Conservation (phyloP, 2,888 invertebrate genomes). For the Callyntrura guangdongensis region DNA sequence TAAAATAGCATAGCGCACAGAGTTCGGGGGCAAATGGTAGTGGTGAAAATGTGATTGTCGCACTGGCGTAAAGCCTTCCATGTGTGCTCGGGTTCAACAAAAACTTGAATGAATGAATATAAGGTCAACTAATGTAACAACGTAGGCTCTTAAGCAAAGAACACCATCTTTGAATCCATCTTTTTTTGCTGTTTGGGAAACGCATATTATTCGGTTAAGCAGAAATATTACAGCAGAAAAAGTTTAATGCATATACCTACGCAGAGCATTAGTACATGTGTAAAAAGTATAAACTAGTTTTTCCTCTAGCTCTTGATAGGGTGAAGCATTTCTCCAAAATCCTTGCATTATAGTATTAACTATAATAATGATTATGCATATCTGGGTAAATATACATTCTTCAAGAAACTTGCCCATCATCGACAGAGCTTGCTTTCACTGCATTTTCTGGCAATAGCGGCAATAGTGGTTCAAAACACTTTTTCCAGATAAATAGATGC, state of each 20-base stretch:
- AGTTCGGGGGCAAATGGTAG: conserved; percentile 67
- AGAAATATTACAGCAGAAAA: background rate
- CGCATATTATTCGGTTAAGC: background rate
- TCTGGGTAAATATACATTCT: conserved; percentile 36
- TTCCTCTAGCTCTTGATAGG: background rate
- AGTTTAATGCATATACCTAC: background rate
- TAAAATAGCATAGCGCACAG: conserved; percentile 19
- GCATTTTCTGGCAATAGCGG: conserved; percentile 21
- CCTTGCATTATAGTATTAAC: conserved; percentile 28
- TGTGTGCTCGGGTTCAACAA: background rate
- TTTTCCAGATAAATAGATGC: conserved; percentile 43
- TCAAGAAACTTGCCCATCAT: background rate
- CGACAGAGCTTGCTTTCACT: background rate
- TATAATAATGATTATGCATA: conserved; percentile 59
- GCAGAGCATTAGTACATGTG: conserved; percentile 32
- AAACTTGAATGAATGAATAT: background rate
- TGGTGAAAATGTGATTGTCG: conserved; percentile 30
- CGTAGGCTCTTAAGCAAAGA: too few species aligned
- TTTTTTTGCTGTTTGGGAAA: conserved; percentile 55
- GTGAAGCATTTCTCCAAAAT: background rate
- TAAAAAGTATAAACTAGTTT: conserved; percentile 54
- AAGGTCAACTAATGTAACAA: too few species aligned
- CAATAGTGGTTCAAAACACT: background rate
- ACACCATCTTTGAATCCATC: background rate
- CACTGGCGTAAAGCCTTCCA: background rate